phyloP scores from a whole-genome alignment of 2,113 vertebrate genomes.

The Lichenostomus cassidix region DNA sequence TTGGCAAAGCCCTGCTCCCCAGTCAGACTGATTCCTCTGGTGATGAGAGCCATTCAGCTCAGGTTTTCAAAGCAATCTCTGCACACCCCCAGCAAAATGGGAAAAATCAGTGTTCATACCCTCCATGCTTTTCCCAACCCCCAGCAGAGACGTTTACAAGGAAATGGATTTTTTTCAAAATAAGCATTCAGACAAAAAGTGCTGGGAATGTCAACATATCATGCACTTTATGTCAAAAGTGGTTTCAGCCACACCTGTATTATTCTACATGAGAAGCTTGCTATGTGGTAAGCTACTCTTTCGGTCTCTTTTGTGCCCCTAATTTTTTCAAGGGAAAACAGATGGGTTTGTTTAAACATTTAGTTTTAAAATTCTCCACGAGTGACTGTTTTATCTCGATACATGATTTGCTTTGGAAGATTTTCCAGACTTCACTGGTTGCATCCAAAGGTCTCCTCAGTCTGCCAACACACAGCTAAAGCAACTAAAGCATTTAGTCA shows the following conservation, averaged over 20 bases:
- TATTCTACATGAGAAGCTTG: not conserved
- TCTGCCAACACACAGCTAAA: not conserved
- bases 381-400: not conserved
- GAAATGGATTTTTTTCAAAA: not conserved
- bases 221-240: accelerated
- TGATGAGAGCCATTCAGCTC: not conserved
- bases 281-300: not conserved
- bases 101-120: not conserved
- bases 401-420: not conserved
- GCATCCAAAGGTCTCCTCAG: not conserved
- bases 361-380: not conserved
- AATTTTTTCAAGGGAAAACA: not conserved
- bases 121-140: not conserved
- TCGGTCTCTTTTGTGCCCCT: not conserved
- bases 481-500: not conserved
- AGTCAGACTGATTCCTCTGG: not conserved
- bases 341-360: not conserved
- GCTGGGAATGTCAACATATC: accelerated
- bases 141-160: not conserved
- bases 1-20: not conserved
- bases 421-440: not conserved
- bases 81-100: not conserved
- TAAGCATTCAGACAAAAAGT: not conserved
- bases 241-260: not conserved
- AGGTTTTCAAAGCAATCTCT: not conserved